Percentiles rank a stretch among this genome's conserved stretches.
phyloP scores from a whole-genome alignment of 2,888 invertebrate genomes.

The Mesochorus sp. region DNA sequence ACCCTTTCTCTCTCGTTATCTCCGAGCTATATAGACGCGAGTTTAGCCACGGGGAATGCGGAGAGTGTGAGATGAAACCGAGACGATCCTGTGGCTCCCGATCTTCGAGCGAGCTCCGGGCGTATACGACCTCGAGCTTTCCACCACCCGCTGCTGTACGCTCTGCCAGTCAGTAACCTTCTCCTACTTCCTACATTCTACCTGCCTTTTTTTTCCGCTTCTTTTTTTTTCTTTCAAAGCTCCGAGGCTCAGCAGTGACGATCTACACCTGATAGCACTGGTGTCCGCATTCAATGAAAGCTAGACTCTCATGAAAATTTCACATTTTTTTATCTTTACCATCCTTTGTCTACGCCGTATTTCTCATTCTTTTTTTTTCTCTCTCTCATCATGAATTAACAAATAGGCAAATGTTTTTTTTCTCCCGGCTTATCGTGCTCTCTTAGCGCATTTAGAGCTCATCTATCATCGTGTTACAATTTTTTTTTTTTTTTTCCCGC shows the following conservation, averaged over 20 bases:
- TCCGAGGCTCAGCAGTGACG: neutral
- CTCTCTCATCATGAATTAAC: neutral
- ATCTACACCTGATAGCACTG: neutral
- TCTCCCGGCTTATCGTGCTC: neutral
- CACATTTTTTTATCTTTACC: neutral
- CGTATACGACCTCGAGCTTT: slow-evolving; percentile 24
- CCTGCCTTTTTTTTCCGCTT: neutral
- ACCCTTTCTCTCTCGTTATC: slow-evolving; percentile 32
- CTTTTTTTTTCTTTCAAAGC: neutral
- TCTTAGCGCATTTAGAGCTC: neutral
- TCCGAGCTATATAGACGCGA: neutral
- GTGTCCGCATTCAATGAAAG: neutral
- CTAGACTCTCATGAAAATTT: neutral
- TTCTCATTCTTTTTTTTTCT: neutral
- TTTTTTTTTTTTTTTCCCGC: too few species aligned
- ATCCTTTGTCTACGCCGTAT: neutral
- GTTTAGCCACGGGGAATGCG: slow-evolving; percentile 2
- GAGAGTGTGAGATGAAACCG: neutral
- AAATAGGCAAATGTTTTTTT: neutral
- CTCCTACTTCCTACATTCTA: neutral
- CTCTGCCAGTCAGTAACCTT: slow-evolving; percentile 26
- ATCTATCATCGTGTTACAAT: neutral
- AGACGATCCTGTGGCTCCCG: slow-evolving; percentile 3
- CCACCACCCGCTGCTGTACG: slow-evolving; percentile 17
- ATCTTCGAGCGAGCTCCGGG: slow-evolving; percentile 7